Conservation (phyloP, 2,113 vertebrate genomes). For the Cygnus buccinator region DNA sequence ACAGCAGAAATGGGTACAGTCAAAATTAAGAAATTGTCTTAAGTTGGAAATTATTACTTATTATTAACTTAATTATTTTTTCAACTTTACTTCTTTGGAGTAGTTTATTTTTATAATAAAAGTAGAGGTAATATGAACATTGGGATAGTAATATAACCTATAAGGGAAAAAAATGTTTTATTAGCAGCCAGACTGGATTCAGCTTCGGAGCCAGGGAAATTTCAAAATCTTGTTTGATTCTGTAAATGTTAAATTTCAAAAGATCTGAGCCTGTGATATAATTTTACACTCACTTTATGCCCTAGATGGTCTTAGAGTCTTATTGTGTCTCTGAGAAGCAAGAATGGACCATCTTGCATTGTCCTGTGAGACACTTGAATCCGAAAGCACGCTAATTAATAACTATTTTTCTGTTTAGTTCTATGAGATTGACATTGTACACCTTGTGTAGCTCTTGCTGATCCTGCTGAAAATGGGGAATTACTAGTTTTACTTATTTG, state of each 20-base stretch:
- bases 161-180: background rate
- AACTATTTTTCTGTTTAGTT: background rate
- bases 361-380: no score
- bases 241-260: background rate
- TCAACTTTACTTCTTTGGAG: background rate
- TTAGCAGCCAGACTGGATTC: background rate
- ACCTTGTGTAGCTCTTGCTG: background rate
- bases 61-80: background rate
- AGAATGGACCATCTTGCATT: background rate
- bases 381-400: fast-evolving
- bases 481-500: background rate
- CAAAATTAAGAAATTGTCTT: background rate
- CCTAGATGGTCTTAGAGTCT: background rate
- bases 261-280: background rate
- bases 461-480: background rate
- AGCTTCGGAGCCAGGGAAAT: background rate
- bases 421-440: background rate
- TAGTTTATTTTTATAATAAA: background rate
- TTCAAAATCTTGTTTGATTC: background rate
- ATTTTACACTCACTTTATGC: background rate
- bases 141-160: background rate
- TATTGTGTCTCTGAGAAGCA: background rate
- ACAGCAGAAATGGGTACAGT: background rate
- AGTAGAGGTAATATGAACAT: background rate
- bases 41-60: background rate